Base-by-base conservation (phyloP, 2,113 vertebrate species). In the Cynocephalus volans region DNA sequence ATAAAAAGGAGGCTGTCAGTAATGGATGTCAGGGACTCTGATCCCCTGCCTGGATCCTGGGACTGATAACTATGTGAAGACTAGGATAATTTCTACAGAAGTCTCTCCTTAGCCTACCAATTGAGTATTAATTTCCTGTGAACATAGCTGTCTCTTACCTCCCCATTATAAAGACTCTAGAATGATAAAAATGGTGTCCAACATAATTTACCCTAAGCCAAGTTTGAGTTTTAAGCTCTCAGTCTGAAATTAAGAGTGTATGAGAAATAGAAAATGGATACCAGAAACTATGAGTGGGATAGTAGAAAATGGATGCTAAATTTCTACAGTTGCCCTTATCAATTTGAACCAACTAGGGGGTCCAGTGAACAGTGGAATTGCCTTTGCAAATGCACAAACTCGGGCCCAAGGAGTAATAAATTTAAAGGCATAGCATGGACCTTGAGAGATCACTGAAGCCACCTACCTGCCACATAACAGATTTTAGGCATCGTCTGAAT, bases 11-110 rank as follows among this genome's bases (percentile, higher is more conserved):
- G 87, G 88, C 95, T 97, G 91, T 97, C 94, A 58, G 64, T 82
- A 87, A 94, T 90, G 76, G 62, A 48, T 96, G 72, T 98, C 97
- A 96, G 96, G 98, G 93, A 90, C 95, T 98, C 95, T 90, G 89
- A 96, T 98, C 92, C 88, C 89, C 77, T 1, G 0, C 76, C 65
- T 97, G 97, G 95, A 97, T 98, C 72, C 90, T 96, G 97, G 93
- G 80, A 50, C 95, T 96, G 97, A 97, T 97, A 96, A 97, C 91
- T 96, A 90, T 96, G 76, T 96, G 96, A 98, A 98, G 97, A 96
- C 87, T 97, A 97, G 96, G 95, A 94, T 97, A 86, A 93, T 70
- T 91, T 67, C 83, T 70, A 31, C 17, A 41, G 28, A 81, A 80
- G 21, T 64, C 76, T 95, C 65, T n/a, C 13, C 48, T 90, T 76